Evolutionary conservation across 1,140 invertebrate species (phyloP).

Genomic region (Dysdera silvatica): DNA sequence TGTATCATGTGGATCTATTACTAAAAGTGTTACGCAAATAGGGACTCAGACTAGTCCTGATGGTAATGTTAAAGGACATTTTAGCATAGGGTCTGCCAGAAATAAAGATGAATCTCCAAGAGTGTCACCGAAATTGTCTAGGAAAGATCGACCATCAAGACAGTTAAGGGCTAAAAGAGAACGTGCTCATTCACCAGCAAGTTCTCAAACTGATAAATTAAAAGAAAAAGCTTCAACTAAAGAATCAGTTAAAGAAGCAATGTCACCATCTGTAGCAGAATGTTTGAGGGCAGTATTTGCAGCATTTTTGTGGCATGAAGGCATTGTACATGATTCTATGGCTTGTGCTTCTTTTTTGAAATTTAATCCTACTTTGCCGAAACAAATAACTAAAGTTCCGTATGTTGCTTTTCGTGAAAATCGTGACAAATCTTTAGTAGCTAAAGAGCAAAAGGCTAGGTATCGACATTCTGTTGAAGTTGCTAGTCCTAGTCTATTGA

Average conservation of each 20-base stretch:
- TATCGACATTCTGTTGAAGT: slow-evolving; percentile 83
- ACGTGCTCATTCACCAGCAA: slow-evolving; percentile 54
- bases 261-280: slow-evolving; percentile 87
- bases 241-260: slow-evolving; percentile 61
- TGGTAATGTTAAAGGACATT: slow-evolving; percentile 47
- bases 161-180: slow-evolving; percentile 50
- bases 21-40: slow-evolving; percentile 53
- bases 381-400: slow-evolving; percentile 27
- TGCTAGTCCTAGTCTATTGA: slow-evolving; percentile 61
- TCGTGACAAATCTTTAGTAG: slow-evolving; percentile 22
- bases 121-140: slow-evolving; percentile 55
- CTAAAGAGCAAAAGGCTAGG: slow-evolving; percentile 45
- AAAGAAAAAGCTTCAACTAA: slow-evolving; percentile 29
- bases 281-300: slow-evolving; percentile 87
- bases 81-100: slow-evolving; percentile 52
- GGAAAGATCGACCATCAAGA: slow-evolving; percentile 51
- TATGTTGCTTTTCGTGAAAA: slow-evolving; percentile 24
- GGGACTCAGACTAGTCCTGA: slow-evolving; percentile 70
- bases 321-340: slow-evolving; percentile 94
- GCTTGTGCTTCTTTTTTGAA: slow-evolving; percentile 92
- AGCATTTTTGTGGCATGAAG: slow-evolving; percentile 94
- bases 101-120: slow-evolving; percentile 48
- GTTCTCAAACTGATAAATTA: slow-evolving; percentile 20
- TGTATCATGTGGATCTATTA: too few relatives aligned
- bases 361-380: slow-evolving; percentile 53